Evolutionary conservation across 2,113 vertebrate species (phyloP), one percentile per base, ranked within the genome.

Genomic region (Rhinoderma darwinii): DNA sequence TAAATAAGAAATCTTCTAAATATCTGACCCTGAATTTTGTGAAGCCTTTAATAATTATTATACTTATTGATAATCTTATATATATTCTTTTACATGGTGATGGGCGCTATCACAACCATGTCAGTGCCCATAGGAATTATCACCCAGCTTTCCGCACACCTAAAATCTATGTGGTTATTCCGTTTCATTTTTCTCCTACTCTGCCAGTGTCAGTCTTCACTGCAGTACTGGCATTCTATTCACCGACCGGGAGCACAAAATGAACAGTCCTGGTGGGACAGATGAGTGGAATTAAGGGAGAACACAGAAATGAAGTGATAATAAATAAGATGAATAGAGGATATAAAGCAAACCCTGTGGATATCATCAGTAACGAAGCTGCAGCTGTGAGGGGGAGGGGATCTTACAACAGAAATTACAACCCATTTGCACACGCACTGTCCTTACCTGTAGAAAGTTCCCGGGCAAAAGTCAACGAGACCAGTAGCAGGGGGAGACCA

Each of bases 361-460:
- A 22, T 25, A 0, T 56, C 4, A 25, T 22, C 5, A 56, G 5
- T 56, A 56, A n/a, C 56, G 3, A 61, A 10, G 9, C 25, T 7
- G 56, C 3, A n/a, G 44, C 44, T 61, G 20, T 56, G 54, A 6
- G 30, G 63, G 5, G 27, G 30, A 15, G 27, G 27, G 61, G 12
- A 15, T 1, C 25, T 20, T 20, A 50, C 10, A 50, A 12, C 47
- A 59, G 54, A 9, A 8, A n/a, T n/a, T 9, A 63, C 8, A n/a
- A 51, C 15, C 50, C 17, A 63, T 35, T 6, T 3, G 18, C 6
- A 68, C 30, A 68, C 14, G 7, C 15, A 35, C 30, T 7, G 63
- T 66, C 91, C 96, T 94, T 91, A 99, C 98, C 97, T 0, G 95
- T 83, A 35, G 98, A 97, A 90, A 99, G 94, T 88, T 99, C 97